phyloP scores from a whole-genome alignment of 2,113 vertebrate species.

The Hippocampus abdominalis region DNA sequence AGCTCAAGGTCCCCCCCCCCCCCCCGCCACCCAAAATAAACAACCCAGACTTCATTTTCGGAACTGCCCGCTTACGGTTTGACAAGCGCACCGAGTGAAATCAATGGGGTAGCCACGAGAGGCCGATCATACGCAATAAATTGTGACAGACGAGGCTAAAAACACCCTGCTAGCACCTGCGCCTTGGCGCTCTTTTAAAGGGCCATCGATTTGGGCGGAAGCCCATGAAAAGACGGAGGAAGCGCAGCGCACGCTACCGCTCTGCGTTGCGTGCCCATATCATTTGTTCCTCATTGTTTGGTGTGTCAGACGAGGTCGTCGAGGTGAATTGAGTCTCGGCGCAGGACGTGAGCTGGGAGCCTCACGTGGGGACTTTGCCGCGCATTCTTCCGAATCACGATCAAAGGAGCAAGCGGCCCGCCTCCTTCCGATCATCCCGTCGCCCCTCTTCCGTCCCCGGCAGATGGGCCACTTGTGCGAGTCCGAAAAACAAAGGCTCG shows the following conservation, averaged over 20 bases:
- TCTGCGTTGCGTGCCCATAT: constrained; percentile 27
- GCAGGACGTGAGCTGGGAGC: constrained; percentile 61
- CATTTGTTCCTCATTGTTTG: constrained; percentile 71
- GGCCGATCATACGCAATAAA: constrained; percentile 9
- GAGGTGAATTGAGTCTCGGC: constrained; percentile 77
- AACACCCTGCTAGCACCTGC: constrained; percentile 29
- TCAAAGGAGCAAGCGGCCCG: constrained; percentile 53
- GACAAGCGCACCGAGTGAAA: constrained; percentile 20
- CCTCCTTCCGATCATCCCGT: constrained; percentile 45
- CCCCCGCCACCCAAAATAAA: neutral
- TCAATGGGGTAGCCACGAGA: constrained; percentile 9
- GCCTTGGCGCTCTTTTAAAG: too few species aligned
- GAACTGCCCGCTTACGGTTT: constrained; percentile 17
- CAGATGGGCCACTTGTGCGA: constrained; percentile 49
- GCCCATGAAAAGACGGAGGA: constrained; percentile 55
- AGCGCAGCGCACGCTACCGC: constrained; percentile 51
- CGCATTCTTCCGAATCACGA: constrained; percentile 73
- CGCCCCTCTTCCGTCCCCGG: constrained; percentile 42
- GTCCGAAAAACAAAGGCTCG: constrained; percentile 50
- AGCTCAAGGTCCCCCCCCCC: constrained; percentile 1
- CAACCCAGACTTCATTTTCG: neutral
- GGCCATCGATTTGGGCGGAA: too few species aligned
- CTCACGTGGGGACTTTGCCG: constrained; percentile 55
- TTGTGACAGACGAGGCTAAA: neutral
- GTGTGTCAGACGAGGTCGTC: constrained; percentile 57